Conservation (phyloP, 1,140 invertebrate species). For the Aphidius gifuensis region DNA sequence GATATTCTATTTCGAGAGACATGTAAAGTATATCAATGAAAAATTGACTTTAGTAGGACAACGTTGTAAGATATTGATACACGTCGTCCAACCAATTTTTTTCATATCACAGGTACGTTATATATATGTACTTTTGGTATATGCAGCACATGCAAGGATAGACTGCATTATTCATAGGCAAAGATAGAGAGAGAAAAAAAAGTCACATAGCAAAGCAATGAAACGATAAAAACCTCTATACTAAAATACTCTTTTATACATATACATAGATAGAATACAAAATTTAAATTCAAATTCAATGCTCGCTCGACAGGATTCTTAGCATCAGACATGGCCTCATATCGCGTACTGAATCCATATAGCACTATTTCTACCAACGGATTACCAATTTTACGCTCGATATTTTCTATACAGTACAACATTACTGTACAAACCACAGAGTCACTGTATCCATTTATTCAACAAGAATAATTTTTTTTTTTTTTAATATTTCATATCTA, state of each 20-base stretch:
- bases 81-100: constrained; percentile 15
- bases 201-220: constrained; percentile 4
- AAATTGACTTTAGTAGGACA: too few relatives aligned
- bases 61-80: constrained; percentile 18
- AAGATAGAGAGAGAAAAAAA: neutral
- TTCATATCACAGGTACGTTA: constrained; percentile 21
- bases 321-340: constrained; percentile 8
- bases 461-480: too few relatives aligned
- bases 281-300: constrained; percentile 22
- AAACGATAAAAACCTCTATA: constrained; percentile 18
- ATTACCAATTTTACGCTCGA: constrained; percentile 10
- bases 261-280: constrained; percentile 1
- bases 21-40: too few relatives aligned
- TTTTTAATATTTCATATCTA: too few relatives aligned
- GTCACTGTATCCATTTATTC: too few relatives aligned
- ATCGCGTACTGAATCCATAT: neutral
- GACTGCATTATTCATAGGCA: constrained; percentile 21
- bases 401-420: neutral
- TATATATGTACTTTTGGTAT: neutral
- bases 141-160: neutral
- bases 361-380: neutral
- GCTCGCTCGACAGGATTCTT: constrained; percentile 14
- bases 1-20: neutral
- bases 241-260: neutral
- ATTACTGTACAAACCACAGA: too few relatives aligned